Percentiles rank a stretch among this genome's conserved stretches.
Conservation (phyloP, 2,113 vertebrate genomes). For the Nyctibius bracteatus region DNA sequence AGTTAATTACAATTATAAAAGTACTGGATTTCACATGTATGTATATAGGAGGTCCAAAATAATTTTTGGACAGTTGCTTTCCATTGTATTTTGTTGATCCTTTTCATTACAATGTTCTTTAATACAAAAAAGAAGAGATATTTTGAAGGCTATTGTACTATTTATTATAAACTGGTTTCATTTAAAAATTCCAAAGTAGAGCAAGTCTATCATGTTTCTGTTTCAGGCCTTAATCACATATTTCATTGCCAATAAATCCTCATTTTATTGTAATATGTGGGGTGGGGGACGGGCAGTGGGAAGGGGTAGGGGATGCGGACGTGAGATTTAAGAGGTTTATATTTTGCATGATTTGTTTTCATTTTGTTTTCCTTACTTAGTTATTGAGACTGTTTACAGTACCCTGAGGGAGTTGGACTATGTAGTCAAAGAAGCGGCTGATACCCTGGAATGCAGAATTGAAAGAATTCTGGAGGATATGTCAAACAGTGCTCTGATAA, state of each 20-base stretch:
- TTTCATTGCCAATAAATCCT: background rate
- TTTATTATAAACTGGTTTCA: background rate
- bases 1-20: background rate
- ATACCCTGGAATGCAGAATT: constrained; percentile 81
- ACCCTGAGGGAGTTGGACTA: constrained; percentile 70
- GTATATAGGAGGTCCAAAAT: background rate
- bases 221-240: background rate
- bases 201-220: background rate
- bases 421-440: constrained; percentile 54
- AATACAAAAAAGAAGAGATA: background rate
- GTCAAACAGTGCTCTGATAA: constrained; percentile 67
- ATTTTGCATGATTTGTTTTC: background rate
- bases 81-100: background rate
- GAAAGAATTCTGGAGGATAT: constrained; percentile 68
- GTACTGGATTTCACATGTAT: background rate
- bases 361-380: constrained; percentile 54
- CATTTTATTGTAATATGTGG: background rate
- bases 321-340: background rate
- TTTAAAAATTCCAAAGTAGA: background rate
- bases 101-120: background rate
- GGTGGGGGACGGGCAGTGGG: rapidly evolving
- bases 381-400: constrained; percentile 66
- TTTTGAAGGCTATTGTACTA: background rate
- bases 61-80: background rate
- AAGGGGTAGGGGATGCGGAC: background rate